A percentile compares a stretch with the other conserved stretches of the same genome.
These are phyloP conservation scores for Triops cancriformis DNA, from an alignment of 1,140 invertebrate genomes.

Conservation along the genomic window DNA sequence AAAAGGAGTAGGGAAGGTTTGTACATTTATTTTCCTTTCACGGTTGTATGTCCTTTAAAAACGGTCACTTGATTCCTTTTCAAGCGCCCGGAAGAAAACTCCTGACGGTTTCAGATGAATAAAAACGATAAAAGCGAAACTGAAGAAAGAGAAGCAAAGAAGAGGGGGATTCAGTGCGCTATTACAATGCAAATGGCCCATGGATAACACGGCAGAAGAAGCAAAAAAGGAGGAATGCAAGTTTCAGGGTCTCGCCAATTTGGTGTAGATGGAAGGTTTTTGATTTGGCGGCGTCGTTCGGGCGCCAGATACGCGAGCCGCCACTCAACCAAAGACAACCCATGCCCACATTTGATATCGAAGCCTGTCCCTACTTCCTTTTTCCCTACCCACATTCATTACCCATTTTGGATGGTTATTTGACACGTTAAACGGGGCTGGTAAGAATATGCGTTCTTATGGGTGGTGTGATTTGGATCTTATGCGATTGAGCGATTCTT, in stretches of 20 bases:
- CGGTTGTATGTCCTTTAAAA: background rate
- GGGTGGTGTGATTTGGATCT: too few species aligned
- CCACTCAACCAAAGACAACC: background rate
- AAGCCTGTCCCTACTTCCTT: background rate
- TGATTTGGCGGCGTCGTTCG: background rate
- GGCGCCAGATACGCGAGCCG: slow-evolving; percentile 11
- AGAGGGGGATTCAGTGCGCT: background rate
- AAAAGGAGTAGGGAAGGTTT: too few species aligned
- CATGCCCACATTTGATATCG: background rate
- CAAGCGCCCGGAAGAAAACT: background rate
- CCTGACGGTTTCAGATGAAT: background rate
- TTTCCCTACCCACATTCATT: too few species aligned
- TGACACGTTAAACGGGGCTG: too few species aligned
- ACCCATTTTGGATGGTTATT: too few species aligned
- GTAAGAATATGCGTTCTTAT: too few species aligned
- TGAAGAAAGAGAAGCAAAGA: background rate
- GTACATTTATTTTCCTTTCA: background rate
- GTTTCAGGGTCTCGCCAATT: background rate
- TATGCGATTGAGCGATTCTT: too few species aligned
- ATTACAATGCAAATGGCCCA: slow-evolving; percentile 8
- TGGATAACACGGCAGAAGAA: background rate
- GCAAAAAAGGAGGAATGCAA: too few species aligned
- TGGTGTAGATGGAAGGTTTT: background rate
- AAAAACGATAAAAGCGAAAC: background rate
- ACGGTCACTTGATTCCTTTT: background rate